Base-by-base conservation (phyloP, 2,113 vertebrate species). In the Synchiropus splendidus region DNA sequence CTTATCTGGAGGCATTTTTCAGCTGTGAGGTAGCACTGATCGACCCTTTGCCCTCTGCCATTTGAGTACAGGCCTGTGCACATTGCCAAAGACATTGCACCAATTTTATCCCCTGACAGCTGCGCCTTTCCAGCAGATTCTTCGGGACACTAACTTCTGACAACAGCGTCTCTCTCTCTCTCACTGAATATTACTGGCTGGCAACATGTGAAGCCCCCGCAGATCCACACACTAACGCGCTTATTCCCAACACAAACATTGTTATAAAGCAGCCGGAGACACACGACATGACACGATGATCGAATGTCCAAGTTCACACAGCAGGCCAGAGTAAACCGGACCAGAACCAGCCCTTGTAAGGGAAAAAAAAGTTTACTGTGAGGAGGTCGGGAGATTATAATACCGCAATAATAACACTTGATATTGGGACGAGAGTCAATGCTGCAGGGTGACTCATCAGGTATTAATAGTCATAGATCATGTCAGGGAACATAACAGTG, bases 391-490 rank as follows among this genome's bases (percentile, higher is more conserved):
- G 11, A 64, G 43, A 66, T 62, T 67, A n/a, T 27, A 5, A 27
- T 48, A 16, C 54, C 49, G 33, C 30, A 45, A 12, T 18, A 50
- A 80, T 8, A 84, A 81, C 74, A 38, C 48, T 67, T 38, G 48
- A 80, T 45, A 69, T 67, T 72, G 18, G 74, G 65, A 72, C n/a
- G n/a, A 27, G 21, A 27, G 75, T 81, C 75, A 36, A 44, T 45
- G 61, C 86, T 67, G 87, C 87, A 86, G 75, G 80, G 87, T 91
- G 89, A 89, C 78, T 86, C 90, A 91, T 77, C 72, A 70, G 41
- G 58, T 75, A 79, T 80, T 74, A 78, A 82, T 77, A 66, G 75
- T 51, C 45, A 80, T 73, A 79, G 77, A 82, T 83, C 82, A 82
- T 81, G 61, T 68, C 61, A 51, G 52, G 62, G 74, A 70, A 83